Percentiles rank a stretch among this genome's conserved stretches.
phyloP scores from a whole-genome alignment of 1,140 invertebrate genomes.

The Goniozus legneri region DNA sequence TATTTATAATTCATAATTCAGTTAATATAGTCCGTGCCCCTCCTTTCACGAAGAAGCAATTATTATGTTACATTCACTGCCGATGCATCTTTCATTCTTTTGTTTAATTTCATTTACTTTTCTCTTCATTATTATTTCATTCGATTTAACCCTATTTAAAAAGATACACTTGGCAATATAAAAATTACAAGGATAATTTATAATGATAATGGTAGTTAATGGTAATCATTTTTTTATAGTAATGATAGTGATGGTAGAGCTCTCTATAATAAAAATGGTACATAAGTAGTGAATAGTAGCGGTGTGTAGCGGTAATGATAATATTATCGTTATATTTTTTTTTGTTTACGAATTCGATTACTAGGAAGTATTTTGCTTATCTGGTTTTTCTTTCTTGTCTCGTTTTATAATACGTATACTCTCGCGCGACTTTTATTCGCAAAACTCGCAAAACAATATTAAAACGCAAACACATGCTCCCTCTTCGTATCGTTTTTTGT shows the following conservation, averaged over 20 bases:
- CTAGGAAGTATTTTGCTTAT: conserved; percentile 18
- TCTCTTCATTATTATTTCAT: too few species aligned
- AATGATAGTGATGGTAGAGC: conserved; percentile 22
- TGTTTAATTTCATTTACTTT: too few species aligned
- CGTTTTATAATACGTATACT: conserved; percentile 16
- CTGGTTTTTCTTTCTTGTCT: too few species aligned
- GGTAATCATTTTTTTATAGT: conserved; percentile 19
- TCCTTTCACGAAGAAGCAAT: conserved; percentile 12
- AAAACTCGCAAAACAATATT: too few species aligned
- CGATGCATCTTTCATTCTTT: conserved; percentile 10
- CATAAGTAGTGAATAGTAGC: conserved; percentile 21
- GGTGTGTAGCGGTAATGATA: conserved; percentile 2
- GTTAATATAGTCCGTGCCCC: conserved; percentile 24
- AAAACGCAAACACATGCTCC: too few species aligned
- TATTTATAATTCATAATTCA: conserved; percentile 34
- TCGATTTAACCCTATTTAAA: too few species aligned
- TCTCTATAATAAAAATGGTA: conserved; percentile 16
- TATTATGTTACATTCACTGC: conserved; percentile 25
- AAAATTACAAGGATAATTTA: conserved; percentile 40
- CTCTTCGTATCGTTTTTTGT: too few species aligned
- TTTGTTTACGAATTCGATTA: conserved; percentile 21
- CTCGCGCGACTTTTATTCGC: conserved; percentile 13
- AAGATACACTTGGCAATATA: conserved; percentile 38
- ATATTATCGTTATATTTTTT: conserved; percentile 17
- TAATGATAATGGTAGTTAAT: conserved; percentile 25